Conservation (phyloP, 2,113 vertebrate species). For the Oryzias javanicus region DNA sequence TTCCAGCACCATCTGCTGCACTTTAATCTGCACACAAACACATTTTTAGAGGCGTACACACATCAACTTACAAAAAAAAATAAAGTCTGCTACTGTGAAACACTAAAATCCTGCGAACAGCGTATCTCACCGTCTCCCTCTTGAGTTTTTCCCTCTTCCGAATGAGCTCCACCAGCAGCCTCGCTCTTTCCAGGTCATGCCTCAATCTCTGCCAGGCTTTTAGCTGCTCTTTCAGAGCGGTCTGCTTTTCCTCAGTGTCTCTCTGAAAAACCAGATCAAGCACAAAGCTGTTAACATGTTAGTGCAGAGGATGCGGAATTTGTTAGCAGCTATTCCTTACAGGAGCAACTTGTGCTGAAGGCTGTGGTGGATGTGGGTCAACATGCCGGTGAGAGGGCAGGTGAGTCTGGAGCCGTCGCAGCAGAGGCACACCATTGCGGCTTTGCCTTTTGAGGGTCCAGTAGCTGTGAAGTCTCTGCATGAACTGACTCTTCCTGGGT, state of each 20-base stretch:
- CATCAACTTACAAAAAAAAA: background rate
- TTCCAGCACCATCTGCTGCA: slow-evolving; percentile 95
- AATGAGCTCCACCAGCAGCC: slow-evolving; percentile 96
- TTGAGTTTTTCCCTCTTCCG: slow-evolving; percentile 98
- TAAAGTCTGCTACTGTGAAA: background rate
- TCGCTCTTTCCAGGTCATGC: slow-evolving; percentile 94
- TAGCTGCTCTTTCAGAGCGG: slow-evolving; percentile 93
- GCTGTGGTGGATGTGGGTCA: slow-evolving; percentile 80
- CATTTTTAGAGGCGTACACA: background rate
- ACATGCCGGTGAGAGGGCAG: slow-evolving; percentile 94
- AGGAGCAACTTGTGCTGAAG: slow-evolving; percentile 40
- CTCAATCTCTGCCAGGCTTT: slow-evolving; percentile 98
- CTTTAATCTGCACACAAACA: slow-evolving; percentile 85
- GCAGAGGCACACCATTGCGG: slow-evolving; percentile 92
- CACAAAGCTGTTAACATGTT: slow-evolving; percentile 10
- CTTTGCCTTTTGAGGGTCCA: slow-evolving; percentile 98
- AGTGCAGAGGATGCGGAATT: background rate
- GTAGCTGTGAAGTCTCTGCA: slow-evolving; percentile 98
- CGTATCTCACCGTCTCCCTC: slow-evolving; percentile 88
- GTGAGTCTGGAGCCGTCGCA: slow-evolving; percentile 95
- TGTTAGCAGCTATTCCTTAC: slow-evolving; percentile 9
- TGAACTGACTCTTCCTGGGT: slow-evolving; percentile 97
- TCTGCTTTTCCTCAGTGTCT: slow-evolving; percentile 93
- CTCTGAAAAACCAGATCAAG: slow-evolving; percentile 77
- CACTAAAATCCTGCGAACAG: no score